phyloP scores from a whole-genome alignment of 2,888 invertebrate species.

The Apoda limacodes region DNA sequence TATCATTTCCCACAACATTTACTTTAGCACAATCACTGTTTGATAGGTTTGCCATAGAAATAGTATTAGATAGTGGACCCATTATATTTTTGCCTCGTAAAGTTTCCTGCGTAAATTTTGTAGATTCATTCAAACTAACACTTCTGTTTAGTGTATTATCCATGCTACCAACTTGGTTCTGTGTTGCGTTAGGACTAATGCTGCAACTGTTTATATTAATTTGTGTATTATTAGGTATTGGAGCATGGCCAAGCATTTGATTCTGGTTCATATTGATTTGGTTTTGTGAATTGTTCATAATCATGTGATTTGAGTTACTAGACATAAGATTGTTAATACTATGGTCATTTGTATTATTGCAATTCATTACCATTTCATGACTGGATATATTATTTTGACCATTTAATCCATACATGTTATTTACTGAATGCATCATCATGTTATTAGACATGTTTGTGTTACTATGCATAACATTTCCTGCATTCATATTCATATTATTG shows the following conservation, averaged over 20 bases:
- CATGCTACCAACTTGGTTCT: conserved; percentile 42
- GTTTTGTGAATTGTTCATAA: conserved; percentile 49
- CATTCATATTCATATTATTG: conserved; percentile 40
- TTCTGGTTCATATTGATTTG: conserved; percentile 44
- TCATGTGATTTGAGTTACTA: conserved; percentile 47
- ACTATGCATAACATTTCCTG: conserved; percentile 51
- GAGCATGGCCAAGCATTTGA: conserved; percentile 41
- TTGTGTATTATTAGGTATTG: conserved; percentile 42
- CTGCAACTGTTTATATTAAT: conserved; percentile 57
- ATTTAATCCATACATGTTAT: conserved; percentile 39
- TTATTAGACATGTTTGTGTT: conserved; percentile 48
- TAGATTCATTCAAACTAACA: conserved; percentile 41
- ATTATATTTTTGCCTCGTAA: conserved; percentile 56
- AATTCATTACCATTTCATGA: conserved; percentile 58
- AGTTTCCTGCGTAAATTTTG: conserved; percentile 49
- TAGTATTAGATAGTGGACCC: conserved; percentile 38
- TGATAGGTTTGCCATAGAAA: conserved; percentile 39
- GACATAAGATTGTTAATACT: conserved; percentile 46
- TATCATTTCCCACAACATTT: conserved; percentile 46
- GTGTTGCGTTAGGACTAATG: conserved; percentile 42
- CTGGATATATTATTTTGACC: conserved; percentile 41
- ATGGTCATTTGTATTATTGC: conserved; percentile 49
- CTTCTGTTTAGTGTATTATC: conserved; percentile 48
- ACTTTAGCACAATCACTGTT: conserved; percentile 55
- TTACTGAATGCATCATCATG: conserved; percentile 53